Evolutionary conservation across 2,797 vertebrate genomes (phyloP), one percentile per base, ranked within the genome.

Genomic region (Tarsius wallacei): DNA sequence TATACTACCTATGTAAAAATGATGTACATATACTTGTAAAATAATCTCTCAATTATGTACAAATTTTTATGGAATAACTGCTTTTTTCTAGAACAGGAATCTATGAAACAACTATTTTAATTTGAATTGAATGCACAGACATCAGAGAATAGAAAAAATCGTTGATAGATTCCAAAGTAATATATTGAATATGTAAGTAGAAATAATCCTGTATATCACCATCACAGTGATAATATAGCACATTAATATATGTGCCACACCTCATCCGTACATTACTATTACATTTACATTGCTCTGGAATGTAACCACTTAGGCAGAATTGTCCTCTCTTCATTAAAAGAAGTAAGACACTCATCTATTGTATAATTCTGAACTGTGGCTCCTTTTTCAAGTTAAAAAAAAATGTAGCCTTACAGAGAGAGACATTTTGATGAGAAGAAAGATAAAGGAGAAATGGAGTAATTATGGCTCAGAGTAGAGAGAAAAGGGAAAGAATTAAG

Each of bases 1-100:
- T 97, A 15, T n/a, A 82, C 87, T 88, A 93, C 31, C 33, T 51
- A 2, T 66, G 21, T 31, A 61, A 90, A 61, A 77, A 22, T 73
- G 12, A 11, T 53, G 12, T 74, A 53, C 14, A 28, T 28, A 47
- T 59, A 47, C 1, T 94, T 91, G 24, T 55, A 90, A 95, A 49
- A 36, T 61, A 64, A 71, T 47, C 9, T 93, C 7, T 17, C 87
- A 76, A 91, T 33, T 77, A 77, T 21, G 19, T 3, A 68, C 3
- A 89, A 0, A 49, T 90, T 63, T 97, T 90, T 42, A 83, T 47
- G 61, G 7, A 82, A 93, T 14, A 74, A 2, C 3, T 19, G 7
- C 5, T 11, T 87, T 80, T 66, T 73, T 87, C 42, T 42, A 31
- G 15, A 63, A 61, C 11, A 55, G 7, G 3, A 14, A 57, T 59